A percentile compares a stretch with the other conserved stretches of the same genome.
Conservation (phyloP, 2,113 vertebrate species). For the Grallaria varia region DNA sequence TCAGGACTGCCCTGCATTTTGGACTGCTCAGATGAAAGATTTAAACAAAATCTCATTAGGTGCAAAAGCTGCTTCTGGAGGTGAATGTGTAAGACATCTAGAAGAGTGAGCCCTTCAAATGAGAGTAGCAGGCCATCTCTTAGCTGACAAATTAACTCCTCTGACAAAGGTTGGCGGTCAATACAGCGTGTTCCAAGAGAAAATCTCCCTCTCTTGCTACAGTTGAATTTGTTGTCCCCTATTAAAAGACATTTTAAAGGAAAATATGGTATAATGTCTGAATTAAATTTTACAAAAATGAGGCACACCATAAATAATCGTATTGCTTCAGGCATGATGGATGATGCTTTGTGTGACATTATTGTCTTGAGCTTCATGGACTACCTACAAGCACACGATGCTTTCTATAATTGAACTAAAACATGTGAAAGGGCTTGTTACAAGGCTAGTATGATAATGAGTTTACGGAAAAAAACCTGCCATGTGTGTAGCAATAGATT, state of each 20-base stretch:
- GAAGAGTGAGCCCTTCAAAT: neutral
- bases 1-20: neutral
- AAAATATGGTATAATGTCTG: conserved; percentile 19
- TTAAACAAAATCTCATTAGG: neutral
- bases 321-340: conserved; percentile 1
- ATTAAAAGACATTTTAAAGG: conserved; percentile 35
- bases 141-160: conserved; percentile 11
- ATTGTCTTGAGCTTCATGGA: neutral
- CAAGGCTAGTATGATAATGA: conserved; percentile 44
- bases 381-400: neutral
- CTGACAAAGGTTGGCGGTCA: neutral
- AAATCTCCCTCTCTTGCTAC: neutral
- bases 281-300: conserved; percentile 18
- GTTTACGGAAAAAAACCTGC: neutral
- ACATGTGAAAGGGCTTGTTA: conserved; percentile 24
- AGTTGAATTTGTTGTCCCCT: neutral
- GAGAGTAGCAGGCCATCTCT: neutral
- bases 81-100: neutral
- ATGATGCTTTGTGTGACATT: conserved; percentile 11
- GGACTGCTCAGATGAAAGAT: neutral
- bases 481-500: neutral
- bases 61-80: neutral
- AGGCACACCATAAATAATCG: neutral
- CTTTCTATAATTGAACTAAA: conserved; percentile 45
- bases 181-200: neutral